Base-by-base conservation (phyloP, 2,888 invertebrate species). In the Pristionchus fissidentatus region DNA sequence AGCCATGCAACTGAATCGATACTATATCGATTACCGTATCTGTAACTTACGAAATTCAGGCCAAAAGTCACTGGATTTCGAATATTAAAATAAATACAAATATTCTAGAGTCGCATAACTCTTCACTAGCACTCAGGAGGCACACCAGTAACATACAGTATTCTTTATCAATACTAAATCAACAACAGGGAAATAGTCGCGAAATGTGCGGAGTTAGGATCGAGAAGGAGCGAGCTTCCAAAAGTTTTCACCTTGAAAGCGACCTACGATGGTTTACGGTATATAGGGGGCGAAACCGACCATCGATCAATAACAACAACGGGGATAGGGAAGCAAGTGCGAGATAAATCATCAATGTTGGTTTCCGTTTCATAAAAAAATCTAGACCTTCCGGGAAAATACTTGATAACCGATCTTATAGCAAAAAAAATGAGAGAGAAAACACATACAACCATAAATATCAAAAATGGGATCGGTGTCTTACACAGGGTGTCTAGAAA, bases 111-210 rank as follows among this genome's bases (percentile, higher is more conserved):
- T 66, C 66, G 3, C 0, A 38, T 22, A 66, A 66, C 66, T 66
- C 66, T 3, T 66, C 10, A 5, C n/a, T 66, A 66, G n/a, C 19
- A 29, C 38, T 29, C 13, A 19, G 19, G 0, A 43, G 19, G 10
- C 10, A 49, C 41, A 26, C 15, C 8, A 43, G 13, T 43, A 13
- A 35, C 19, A 43, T 73, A 73, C 43, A 29, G 43, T 73, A 73
- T 22, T 73, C 46, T 73, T 73, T 73, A 73, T 73, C 73, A 73
- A 73, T 73, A 73, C 73, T 73, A 46, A 73, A 46, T 43, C 73
- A 73, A 73, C 73, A 73, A 73, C 73, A 73, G 15, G n/a, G n/a
- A n/a, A n/a, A n/a, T 43, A 43, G 26, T 46, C 43, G 73, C 3
- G 46, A 46, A 73, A 46, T 73, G 73, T 66, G 66, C 66, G 38